Conservation (phyloP, 2,797 vertebrate genomes). For the Triplophysa yarkandensis region DNA sequence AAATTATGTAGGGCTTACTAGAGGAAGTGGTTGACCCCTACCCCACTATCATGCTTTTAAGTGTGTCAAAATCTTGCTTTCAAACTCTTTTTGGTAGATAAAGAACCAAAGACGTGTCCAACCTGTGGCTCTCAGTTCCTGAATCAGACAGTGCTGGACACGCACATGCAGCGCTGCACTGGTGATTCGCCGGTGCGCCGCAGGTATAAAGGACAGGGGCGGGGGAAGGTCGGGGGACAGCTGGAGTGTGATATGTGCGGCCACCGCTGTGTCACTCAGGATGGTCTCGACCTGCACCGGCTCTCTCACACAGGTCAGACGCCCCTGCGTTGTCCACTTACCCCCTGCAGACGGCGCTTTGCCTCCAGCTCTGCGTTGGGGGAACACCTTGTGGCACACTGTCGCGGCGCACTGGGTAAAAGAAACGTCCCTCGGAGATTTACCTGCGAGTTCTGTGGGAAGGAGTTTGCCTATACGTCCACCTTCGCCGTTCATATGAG, state of each 20-base stretch:
- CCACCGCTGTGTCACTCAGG: slow-evolving; percentile 81
- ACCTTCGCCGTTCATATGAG: slow-evolving; percentile 82
- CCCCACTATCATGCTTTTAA: neutral
- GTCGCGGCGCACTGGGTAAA: slow-evolving; percentile 70
- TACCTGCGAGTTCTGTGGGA: slow-evolving; percentile 75
- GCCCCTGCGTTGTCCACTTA: slow-evolving; percentile 78
- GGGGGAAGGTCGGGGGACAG: slow-evolving; percentile 78
- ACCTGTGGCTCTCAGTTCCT: slow-evolving; percentile 85
- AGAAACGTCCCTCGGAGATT: slow-evolving; percentile 67
- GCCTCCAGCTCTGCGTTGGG: slow-evolving; percentile 74
- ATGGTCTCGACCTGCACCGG: slow-evolving; percentile 80
- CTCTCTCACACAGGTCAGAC: slow-evolving; percentile 83
- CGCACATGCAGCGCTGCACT: slow-evolving; percentile 82
- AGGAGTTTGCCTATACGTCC: slow-evolving; percentile 80
- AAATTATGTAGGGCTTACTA: too few species aligned
- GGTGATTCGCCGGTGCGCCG: slow-evolving; percentile 32
- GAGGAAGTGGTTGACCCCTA: neutral
- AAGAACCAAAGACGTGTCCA: slow-evolving; percentile 77
- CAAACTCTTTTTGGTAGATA: slow-evolving; percentile 64
- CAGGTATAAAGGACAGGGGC: slow-evolving; percentile 70
- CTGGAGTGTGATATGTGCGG: slow-evolving; percentile 83
- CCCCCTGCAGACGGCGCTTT: slow-evolving; percentile 78
- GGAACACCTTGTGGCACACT: slow-evolving; percentile 77
- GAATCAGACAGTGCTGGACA: slow-evolving; percentile 78
- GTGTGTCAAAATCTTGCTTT: neutral